Conservation (phyloP, 2,113 vertebrate species). For the Oryzias curvinotus region DNA sequence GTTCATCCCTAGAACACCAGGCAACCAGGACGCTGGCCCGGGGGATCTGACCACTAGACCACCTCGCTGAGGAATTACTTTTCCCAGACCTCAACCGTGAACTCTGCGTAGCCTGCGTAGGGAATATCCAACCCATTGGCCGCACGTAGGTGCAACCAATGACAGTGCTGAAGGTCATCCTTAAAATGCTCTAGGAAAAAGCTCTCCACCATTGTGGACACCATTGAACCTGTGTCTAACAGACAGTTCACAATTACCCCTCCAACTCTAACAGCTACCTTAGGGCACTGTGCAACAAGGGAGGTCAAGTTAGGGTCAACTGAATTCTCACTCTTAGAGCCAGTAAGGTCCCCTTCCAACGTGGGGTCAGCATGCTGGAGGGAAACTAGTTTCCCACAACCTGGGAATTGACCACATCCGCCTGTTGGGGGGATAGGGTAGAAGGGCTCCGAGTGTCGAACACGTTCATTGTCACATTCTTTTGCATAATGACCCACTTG, state of each 20-base stretch:
- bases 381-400: neutral
- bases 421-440: neutral
- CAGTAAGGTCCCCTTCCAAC: too few relatives aligned
- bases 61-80: neutral
- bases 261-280: too few relatives aligned
- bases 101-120: too few relatives aligned
- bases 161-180: neutral
- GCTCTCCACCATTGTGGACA: neutral
- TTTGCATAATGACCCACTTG: neutral
- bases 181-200: too few relatives aligned
- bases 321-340: too few relatives aligned
- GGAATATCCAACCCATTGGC: neutral
- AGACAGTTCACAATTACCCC: neutral
- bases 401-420: neutral
- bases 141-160: neutral
- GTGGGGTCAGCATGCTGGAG: neutral
- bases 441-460: neutral
- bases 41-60: neutral
- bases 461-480: neutral
- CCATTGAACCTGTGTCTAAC: neutral
- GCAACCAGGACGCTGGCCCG: fast-evolving
- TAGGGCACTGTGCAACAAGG: too few relatives aligned
- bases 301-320: too few relatives aligned
- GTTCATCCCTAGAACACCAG: neutral
- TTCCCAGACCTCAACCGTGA: neutral